Base-by-base conservation (phyloP, 1,140 invertebrate genomes). In the Tetramorium parvispinum region DNA sequence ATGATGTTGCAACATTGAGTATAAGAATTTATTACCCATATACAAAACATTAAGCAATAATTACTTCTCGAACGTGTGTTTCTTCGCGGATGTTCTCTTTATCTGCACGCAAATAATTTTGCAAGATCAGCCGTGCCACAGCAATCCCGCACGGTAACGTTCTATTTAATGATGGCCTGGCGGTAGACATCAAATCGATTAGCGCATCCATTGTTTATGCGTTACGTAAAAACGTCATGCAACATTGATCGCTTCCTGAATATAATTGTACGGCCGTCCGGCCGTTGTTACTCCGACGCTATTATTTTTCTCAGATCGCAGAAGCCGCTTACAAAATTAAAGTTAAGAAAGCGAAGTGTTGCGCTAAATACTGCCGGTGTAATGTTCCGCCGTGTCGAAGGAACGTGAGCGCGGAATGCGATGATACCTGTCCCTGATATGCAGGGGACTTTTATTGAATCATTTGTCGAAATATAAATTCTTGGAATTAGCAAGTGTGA, bases 291-390 rank as follows among this genome's bases (percentile, higher is more conserved):
- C n/a, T 79, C 4, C 40, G 24, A 24, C 27, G 59, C n/a, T 79
- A n/a, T 79, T 66, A 79, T 68, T 79, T 79, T 40, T 77, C 6
- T 66, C 43, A 37, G 43, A 68, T 66, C 43, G 59, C 46, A 51
- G 40, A 79, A 68, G n/a, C n/a, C 7, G 40, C 27, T 53, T 79
- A 65, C 61, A 51, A 79, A 79, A 66, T 79, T 66, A 66, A 49
- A 24, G 6, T 79, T 68, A 79, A 79, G 61, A 79, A 68, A 79
- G 59, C 77, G 27, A 40, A 79, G 3, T 79, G 46, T 79, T 79
- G 27, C 43, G 76, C 43, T 68, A 68, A 79, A 51, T 68, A 66
- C 5, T 13, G 37, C 10, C 16, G 21, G 21, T 13, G 75, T 40
- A 77, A 77, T 51, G 4, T 65, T n/a, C 43, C 11, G 11, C 6